Conservation (phyloP, 2,113 vertebrate species). For the Mugil cephalus region DNA sequence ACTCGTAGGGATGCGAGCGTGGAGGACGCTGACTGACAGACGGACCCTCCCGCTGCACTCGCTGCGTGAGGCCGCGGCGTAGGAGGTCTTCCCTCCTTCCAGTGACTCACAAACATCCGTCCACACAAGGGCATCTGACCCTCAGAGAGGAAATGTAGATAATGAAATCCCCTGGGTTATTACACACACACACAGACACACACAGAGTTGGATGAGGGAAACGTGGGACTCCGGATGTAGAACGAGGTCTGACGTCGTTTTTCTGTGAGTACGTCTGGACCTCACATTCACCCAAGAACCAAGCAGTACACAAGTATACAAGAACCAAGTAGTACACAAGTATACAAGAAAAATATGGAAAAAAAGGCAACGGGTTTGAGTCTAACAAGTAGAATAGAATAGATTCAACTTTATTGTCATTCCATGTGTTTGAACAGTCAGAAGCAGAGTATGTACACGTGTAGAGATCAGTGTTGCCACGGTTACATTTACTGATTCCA, state of each 20-base stretch:
- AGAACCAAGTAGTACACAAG: too few species aligned
- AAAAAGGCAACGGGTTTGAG: too few species aligned
- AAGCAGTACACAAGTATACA: too few species aligned
- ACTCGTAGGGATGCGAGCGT: slow-evolving; percentile 59
- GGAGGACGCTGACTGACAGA: slow-evolving; percentile 60
- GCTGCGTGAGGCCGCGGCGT: slow-evolving; percentile 21
- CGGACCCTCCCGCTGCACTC: slow-evolving; percentile 36
- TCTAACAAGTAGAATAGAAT: too few species aligned
- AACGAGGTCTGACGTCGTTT: neutral
- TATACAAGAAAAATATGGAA: too few species aligned
- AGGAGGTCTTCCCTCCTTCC: slow-evolving; percentile 53
- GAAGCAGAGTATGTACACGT: too few species aligned
- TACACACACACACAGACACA: neutral
- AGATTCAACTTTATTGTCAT: too few species aligned
- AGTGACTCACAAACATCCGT: slow-evolving; percentile 50
- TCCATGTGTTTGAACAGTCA: too few species aligned
- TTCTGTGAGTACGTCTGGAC: too few species aligned
- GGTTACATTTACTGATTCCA: too few species aligned
- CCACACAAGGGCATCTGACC: slow-evolving; percentile 46
- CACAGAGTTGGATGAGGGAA: neutral
- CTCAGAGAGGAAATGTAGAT: slow-evolving; percentile 46
- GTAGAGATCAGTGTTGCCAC: too few species aligned
- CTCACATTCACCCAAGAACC: too few species aligned
- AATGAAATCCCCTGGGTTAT: slow-evolving; percentile 46
- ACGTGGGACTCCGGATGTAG: neutral